A percentile compares a stretch with the other conserved stretches of the same genome.
Conservation (phyloP, 2,888 invertebrate genomes). For the Sarcophaga variegata region DNA sequence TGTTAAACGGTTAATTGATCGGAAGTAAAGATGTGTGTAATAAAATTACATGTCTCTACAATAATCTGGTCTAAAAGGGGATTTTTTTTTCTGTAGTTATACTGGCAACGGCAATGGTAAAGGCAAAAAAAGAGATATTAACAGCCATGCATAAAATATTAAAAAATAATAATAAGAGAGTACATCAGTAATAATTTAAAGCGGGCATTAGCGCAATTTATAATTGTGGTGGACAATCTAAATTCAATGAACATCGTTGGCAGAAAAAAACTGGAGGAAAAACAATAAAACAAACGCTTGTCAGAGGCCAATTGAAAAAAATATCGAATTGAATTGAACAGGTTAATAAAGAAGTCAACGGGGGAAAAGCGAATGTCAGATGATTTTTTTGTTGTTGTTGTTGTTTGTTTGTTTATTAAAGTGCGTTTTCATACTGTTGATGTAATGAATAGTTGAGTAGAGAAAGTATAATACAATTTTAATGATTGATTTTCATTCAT, state of each 20-base stretch:
- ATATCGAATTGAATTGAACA: background rate
- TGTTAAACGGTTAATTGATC: constrained; percentile 47
- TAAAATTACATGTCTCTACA: constrained; percentile 41
- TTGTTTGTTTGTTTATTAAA: background rate
- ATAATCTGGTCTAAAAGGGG: constrained; percentile 21
- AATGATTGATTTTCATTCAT: too few relatives aligned
- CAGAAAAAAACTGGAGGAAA: background rate
- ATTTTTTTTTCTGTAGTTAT: background rate
- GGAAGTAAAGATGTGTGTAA: constrained; percentile 50
- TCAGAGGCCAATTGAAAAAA: constrained; percentile 20
- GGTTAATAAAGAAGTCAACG: background rate
- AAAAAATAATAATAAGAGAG: background rate
- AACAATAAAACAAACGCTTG: constrained; percentile 15
- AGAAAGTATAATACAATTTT: background rate
- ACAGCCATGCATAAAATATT: background rate
- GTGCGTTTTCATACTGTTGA: background rate
- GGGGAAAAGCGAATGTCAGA: background rate
- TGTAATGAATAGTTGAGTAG: background rate
- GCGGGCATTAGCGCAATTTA: constrained; percentile 12
- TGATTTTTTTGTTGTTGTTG: too few relatives aligned
- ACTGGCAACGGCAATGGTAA: background rate
- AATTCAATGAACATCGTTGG: constrained; percentile 40
- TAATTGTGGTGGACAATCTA: constrained; percentile 38
- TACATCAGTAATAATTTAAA: background rate
- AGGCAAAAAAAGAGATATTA: background rate